Evolutionary conservation across 1,140 invertebrate species (phyloP), one percentile per base, ranked within the genome.

Genomic region (Drosophila setifemur): DNA sequence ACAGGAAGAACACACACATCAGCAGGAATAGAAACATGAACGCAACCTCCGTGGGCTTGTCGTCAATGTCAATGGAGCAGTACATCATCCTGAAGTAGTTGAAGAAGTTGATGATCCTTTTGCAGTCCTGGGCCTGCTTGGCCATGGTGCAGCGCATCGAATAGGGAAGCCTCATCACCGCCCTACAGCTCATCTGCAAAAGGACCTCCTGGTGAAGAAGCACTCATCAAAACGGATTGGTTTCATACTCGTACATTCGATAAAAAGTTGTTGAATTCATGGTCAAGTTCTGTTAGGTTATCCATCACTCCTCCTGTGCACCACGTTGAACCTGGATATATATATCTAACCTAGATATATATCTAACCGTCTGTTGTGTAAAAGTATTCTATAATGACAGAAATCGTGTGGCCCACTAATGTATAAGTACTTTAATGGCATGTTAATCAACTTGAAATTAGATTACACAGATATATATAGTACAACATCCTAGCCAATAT

Each of bases 81-180:
- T 66, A 66, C 61, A 66, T 64, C 33, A 66, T 40, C 14, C 58
- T 16, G 9, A 66, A 66, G 57, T 66, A 66, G 25, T 66, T 40
- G 3, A 66, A 66, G 1, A 64, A 40, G 11, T 66, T 66, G 7
- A 66, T 29, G 2, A 66, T 66, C 3, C 9, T 6, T 3, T 64
- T 19, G 25, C 61, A 66, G 18, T 49, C 43, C 5, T 14, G 8
- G 4, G 26, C 43, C 19, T 29, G 33, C 0, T 4, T 11, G 19
- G 58, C 61, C 61, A 66, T 66, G 31, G 5, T 14, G 11, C 61
- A 66, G 2, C 61, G 61, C 35, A 19, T 47, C 3, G 12, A 12
- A 9, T 66, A 66, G 0, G 61, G 43, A 0, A 64, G 43, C 9
- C 43, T 7, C 61, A 66, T 66, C 25, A 49, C 19, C 2, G 58